Evolutionary conservation across 2,113 vertebrate species (phyloP).

Genomic region (Arizona elegans): DNA sequence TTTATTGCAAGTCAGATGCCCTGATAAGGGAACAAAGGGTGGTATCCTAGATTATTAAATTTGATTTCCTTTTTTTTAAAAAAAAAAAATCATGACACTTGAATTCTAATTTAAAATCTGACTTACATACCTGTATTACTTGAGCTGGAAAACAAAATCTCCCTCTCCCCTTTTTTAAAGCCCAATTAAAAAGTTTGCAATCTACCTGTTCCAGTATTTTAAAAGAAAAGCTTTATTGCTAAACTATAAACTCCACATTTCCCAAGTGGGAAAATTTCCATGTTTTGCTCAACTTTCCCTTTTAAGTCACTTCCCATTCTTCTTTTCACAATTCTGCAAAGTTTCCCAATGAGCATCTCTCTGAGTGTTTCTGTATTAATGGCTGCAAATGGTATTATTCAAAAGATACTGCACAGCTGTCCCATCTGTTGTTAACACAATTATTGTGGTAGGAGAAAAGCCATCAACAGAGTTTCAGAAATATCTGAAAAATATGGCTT

Average conservation of each 20-base stretch:
- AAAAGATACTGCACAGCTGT: background rate
- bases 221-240: background rate
- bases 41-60: background rate
- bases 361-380: background rate
- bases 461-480: background rate
- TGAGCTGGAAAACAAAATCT: background rate
- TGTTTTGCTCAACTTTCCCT: background rate
- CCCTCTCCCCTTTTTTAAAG: background rate
- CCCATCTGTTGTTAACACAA: background rate
- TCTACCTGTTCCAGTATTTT: background rate
- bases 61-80: background rate
- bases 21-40: background rate
- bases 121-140: background rate
- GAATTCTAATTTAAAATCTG: background rate
- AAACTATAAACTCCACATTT: background rate
- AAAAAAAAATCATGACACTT: background rate
- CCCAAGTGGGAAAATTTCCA: background rate
- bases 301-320: background rate
- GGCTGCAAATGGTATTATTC: background rate
- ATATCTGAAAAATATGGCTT: no score
- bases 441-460: background rate
- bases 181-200: background rate
- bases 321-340: background rate
- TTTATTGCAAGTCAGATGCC: conserved; percentile 6
- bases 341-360: background rate